These are phyloP conservation scores for Miltochrista miniata DNA, from an alignment of 2,888 invertebrate genomes.

Conservation along the genomic window DNA sequence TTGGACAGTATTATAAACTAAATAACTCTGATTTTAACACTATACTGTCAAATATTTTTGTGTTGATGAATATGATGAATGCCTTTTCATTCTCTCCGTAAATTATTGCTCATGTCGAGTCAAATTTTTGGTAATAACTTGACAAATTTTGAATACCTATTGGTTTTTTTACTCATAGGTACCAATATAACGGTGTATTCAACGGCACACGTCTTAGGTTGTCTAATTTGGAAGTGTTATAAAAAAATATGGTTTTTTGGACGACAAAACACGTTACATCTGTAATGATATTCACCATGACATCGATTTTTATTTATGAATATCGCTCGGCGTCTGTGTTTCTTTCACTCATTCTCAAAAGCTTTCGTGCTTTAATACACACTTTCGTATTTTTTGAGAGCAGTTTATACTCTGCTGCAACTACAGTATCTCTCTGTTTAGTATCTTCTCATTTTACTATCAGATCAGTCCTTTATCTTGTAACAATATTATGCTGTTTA, in stretches of 20 bases:
- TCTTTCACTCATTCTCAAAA: no score
- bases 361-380: no score
- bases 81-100: background rate
- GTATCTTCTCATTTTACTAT: no score
- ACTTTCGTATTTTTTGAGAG: no score
- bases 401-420: no score
- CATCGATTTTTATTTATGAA: no score
- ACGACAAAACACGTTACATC: background rate
- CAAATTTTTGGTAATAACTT: background rate
- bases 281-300: background rate
- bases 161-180: background rate
- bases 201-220: background rate
- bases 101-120: background rate
- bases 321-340: no score
- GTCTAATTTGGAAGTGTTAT: background rate
- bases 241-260: background rate
- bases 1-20: background rate
- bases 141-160: background rate
- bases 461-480: no score
- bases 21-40: background rate
- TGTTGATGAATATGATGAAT: constrained; percentile 3
- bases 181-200: constrained; percentile 3
- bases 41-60: constrained; percentile 2
- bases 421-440: no score
- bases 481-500: no score